Base-by-base conservation (phyloP, 2,113 vertebrate species). In the Ctenomys sociabilis region DNA sequence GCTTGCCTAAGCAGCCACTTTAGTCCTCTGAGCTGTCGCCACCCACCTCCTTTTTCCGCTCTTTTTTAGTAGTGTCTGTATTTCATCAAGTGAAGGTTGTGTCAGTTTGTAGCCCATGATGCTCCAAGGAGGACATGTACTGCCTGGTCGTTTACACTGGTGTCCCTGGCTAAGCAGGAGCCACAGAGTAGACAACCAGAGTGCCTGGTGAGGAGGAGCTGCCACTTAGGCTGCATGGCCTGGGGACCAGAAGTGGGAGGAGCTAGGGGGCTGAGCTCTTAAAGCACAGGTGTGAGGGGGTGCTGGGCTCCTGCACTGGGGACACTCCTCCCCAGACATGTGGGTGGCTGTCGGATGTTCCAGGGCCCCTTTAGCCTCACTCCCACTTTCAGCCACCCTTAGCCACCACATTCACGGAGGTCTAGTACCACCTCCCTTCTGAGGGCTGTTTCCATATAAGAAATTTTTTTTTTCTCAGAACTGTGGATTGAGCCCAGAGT, bases 241-340 rank as follows among this genome's bases (percentile, higher is more conserved):
- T 45, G 1, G 2, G 5, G 52, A 21, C 30, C 4, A 3, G 8
- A 9, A n/a, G 14, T 5, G 8, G 57, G 59, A 43, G 32, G 16
- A 22, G 19, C 19, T 61, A 7, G 1, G 73, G 37, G 8, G 54
- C 80, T 68, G 86, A 43, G 24, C 64, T 57, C 52, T 35, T 16
- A 49, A 14, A 19, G 32, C 32, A 80, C 57, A 59, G 14, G 7
- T 22, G 16, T n/a, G 17, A 26, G 40, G 40, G 9, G 24, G 21
- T n/a, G 21, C 52, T 68, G 59, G 45, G 28, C 63, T 7, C 28
- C 32, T n/a, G 14, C 30, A 28, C 57, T 24, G 7, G 32, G 14
- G n/a, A 6, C 24, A 5, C 32, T 57, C 30, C 14, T 30, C 87
- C 75, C 75, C 49, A 86, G 35, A 40, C 75, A 4, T 3, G 0